These are phyloP conservation scores for Drosophila mayri DNA, from an alignment of 1,140 invertebrate genomes.

Conservation along the genomic window DNA sequence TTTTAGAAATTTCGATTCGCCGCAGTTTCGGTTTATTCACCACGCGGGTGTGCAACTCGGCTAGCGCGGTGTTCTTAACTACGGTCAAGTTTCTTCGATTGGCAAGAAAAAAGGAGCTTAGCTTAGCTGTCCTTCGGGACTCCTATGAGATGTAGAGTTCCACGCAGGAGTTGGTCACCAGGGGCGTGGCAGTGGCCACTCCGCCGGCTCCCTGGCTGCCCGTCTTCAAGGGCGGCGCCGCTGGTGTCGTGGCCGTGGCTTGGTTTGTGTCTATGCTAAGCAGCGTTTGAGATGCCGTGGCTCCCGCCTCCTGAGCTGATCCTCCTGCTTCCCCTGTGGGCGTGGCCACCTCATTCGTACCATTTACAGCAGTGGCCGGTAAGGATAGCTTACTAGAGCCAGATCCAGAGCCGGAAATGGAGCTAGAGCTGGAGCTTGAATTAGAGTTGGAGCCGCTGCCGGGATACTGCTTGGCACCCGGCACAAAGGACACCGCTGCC, in stretches of 20 bases:
- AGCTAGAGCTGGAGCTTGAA: slow-evolving; percentile 20
- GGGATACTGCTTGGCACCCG: slow-evolving; percentile 60
- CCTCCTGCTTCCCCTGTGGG: slow-evolving; percentile 7
- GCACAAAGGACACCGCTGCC: slow-evolving; percentile 64
- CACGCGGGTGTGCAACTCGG: slow-evolving; percentile 38
- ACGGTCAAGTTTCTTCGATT: slow-evolving; percentile 75
- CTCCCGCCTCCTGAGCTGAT: slow-evolving; percentile 1
- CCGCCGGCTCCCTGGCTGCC: slow-evolving; percentile 29
- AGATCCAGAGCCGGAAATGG: neutral
- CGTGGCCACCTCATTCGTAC: neutral
- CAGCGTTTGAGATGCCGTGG: slow-evolving; percentile 33
- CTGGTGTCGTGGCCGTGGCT: slow-evolving; percentile 5
- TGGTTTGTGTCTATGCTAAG: slow-evolving; percentile 74
- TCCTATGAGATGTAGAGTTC: slow-evolving; percentile 69
- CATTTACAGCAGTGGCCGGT: slow-evolving; percentile 29
- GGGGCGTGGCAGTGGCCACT: slow-evolving; percentile 47
- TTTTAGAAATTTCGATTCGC: slow-evolving; percentile 38
- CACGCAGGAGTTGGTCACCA: slow-evolving; percentile 72
- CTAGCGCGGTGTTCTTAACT: slow-evolving; percentile 55
- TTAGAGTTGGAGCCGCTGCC: slow-evolving; percentile 27
- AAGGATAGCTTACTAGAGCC: slow-evolving; percentile 17
- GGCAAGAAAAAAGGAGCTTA: slow-evolving; percentile 63
- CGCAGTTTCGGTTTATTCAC: slow-evolving; percentile 15
- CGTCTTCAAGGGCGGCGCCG: slow-evolving; percentile 53
- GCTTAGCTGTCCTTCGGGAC: neutral